Evolutionary conservation across 2,113 vertebrate genomes (phyloP), one percentile per base, ranked within the genome.

Genomic region (Sula dactylatra): DNA sequence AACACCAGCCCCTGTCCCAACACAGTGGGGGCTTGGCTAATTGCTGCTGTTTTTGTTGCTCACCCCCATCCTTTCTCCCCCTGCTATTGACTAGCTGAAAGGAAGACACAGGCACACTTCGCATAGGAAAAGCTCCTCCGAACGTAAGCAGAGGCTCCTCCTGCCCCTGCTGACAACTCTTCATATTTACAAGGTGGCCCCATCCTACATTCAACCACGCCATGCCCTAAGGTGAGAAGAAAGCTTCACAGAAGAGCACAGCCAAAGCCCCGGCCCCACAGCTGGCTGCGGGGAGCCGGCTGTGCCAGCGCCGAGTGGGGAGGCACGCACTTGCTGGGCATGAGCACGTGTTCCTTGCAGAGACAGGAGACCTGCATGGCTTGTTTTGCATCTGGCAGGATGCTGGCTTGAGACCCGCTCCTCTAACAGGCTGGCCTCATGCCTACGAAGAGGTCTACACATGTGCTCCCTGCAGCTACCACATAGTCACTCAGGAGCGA

Each of bases 381-480:
- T 80, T 6, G 8, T 18, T 67, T 12, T 55, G 47, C 66, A 25
- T 11, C 42, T 31, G 42, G 29, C 52, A 64, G 38, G 76, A 12
- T 29, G 40, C 56, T 72, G 82, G 56, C 49, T 65, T 5, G n/a
- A 61, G 42, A 31, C 59, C 16, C 21, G 2, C 29, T 15, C 24
- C 31, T 44, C 44, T 9, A n/a, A 15, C 16, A 54, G 44, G 42
- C n/a, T 22, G 47, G 16, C 49, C 31, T 82, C 56, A 14, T 2
- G 6, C 42, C 54, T 29, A 27, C 9, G 2, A 36, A 17, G 22
- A 52, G 31, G 34, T 15, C n/a, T 52, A 27, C 50, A 15, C 0
- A 0, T 5, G 34, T 5, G 3, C 19, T 11, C 38, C 27, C 25
- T 0, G 0, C 16, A 55, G 73, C 29, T 40, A 15, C 32, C 32